A percentile compares a stretch with the other conserved stretches of the same genome.
Conservation (phyloP, 2,888 invertebrate species). For the Drosophila nigritarsus region DNA sequence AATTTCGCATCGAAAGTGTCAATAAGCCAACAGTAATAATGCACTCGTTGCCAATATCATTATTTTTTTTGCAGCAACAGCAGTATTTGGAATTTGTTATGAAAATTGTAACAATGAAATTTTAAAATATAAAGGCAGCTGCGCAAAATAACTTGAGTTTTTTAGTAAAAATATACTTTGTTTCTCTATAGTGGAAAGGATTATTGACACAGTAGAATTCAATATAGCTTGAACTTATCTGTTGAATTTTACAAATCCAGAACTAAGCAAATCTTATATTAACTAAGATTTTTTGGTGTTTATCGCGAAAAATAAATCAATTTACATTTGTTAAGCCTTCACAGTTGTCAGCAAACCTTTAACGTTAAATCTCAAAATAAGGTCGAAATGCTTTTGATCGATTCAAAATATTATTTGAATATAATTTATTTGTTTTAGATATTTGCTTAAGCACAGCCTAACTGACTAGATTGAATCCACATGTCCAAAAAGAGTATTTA, state of each 20-base stretch:
- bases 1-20: constrained; percentile 61
- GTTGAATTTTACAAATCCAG: neutral
- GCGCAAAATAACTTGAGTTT: neutral
- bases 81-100: neutral
- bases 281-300: neutral
- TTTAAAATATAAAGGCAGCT: neutral
- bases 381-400: too few species aligned
- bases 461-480: neutral
- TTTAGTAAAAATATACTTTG: neutral
- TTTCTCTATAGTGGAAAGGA: too few species aligned
- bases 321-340: neutral
- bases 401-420: accelerated
- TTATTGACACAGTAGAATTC: neutral
- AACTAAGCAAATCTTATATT: neutral
- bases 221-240: neutral
- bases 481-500: constrained; percentile 19
- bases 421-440: neutral
- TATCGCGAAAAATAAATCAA: neutral
- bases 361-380: neutral
- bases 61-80: neutral
- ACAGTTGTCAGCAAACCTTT: neutral
- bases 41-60: constrained; percentile 43
- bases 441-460: neutral
- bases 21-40: constrained; percentile 68
- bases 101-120: neutral